These are phyloP conservation scores for Malacosoma neustria DNA, from an alignment of 2,888 invertebrate species.

Conservation along the genomic window DNA sequence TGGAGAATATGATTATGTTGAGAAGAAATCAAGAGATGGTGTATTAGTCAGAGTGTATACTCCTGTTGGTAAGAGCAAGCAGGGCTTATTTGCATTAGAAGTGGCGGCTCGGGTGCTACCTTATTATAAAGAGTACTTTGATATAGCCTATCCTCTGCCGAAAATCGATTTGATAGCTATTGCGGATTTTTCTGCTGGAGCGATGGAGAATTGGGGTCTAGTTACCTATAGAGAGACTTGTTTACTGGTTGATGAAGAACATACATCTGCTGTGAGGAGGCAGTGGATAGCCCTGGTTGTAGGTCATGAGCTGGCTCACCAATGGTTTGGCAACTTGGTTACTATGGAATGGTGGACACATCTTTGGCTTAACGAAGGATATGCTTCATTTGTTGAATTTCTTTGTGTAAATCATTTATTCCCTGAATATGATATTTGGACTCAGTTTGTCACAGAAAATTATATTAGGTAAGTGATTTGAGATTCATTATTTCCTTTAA, in stretches of 20 bases:
- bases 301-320: constrained; percentile 95
- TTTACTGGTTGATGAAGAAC: constrained; percentile 90
- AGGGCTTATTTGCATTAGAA: constrained; percentile 93
- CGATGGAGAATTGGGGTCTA: constrained; percentile 99
- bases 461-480: constrained; percentile 74
- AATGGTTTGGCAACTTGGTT: constrained; percentile 98
- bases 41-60: constrained; percentile 88
- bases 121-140: constrained; percentile 96
- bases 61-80: constrained; percentile 92
- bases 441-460: constrained; percentile 94
- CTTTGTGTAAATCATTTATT: constrained; percentile 94
- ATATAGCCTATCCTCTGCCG: constrained; percentile 94
- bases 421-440: constrained; percentile 98
- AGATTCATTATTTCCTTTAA: no score
- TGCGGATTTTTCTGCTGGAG: constrained; percentile 95
- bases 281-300: constrained; percentile 93
- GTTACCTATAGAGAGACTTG: constrained; percentile 96
- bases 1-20: constrained; percentile 96
- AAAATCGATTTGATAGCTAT: constrained; percentile 98
- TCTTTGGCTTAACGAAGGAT: constrained; percentile 96
- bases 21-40: constrained; percentile 87
- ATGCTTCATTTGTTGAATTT: constrained; percentile 96
- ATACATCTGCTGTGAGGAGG: constrained; percentile 88
- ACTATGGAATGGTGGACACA: constrained; percentile 99
- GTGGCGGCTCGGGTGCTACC: constrained; percentile 94